Evolutionary conservation across 2,888 invertebrate genomes (phyloP), one percentile per base, ranked within the genome.

Genomic region (Drosophila koepferae): DNA sequence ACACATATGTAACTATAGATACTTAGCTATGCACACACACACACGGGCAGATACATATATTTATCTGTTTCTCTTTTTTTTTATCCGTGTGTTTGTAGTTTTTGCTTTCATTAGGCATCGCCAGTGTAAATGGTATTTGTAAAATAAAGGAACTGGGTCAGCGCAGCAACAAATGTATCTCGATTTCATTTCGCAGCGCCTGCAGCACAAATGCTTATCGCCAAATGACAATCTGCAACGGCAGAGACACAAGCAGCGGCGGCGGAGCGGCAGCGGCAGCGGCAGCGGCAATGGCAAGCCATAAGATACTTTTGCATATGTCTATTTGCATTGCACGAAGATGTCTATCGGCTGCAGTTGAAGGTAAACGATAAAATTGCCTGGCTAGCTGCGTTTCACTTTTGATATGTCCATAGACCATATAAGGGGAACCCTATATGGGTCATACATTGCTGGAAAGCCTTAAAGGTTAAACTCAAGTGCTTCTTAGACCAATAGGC

Each of bases 81-180:
- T 28, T 28, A 28, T 36, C 12, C 4, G 43, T 12, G 44, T 56
- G 53, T 36, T 55, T 69, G 48, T 72, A 77, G 88, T 89, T 85
- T 79, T 89, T 89, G 82, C 85, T 87, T 85, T 89, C 84, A 78
- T 80, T 86, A 58, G 60, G 49, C 60, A 40, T 34, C 44, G 63
- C 59, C 61, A 56, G 48, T 65, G 71, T 40, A 38, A 60, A 44
- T 48, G 74, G 20, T 34, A 34, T 43, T 61, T 16, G 58, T 20
- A 43, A 38, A 61, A 77, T 68, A 86, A 90, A 70, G 66, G 54
- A 86, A 88, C 71, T 90, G 81, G 90, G 86, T 86, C 86, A 89
- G 63, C 63, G 66, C 44, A 63, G 66, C 41, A 46, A 90, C 90
- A 86, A 89, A 86, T 81, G 86, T 90, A 86, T 90, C 90, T 86